A percentile compares a stretch with the other conserved stretches of the same genome.
Conservation (phyloP, 2,797 vertebrate species). For the Lemur catta region DNA sequence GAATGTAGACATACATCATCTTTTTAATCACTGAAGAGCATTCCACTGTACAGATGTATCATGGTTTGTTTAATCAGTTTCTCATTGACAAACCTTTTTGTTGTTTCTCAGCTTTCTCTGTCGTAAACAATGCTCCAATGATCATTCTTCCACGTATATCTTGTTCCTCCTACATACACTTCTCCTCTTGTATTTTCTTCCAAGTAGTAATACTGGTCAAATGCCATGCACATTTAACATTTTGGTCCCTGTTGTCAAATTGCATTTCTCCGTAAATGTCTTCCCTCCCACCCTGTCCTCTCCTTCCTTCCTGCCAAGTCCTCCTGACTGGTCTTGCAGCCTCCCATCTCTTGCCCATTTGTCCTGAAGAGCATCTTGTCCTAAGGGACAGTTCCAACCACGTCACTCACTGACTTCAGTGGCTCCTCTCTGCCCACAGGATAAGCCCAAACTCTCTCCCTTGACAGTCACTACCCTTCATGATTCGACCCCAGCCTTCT, state of each 20-base stretch:
- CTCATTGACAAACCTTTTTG: not conserved
- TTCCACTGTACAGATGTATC: not conserved
- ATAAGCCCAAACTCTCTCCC: not conserved
- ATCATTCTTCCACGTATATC: not conserved
- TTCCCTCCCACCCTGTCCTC: not conserved
- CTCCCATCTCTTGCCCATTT: not conserved
- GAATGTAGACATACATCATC: not conserved
- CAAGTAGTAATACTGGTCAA: not conserved
- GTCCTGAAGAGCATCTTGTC: not conserved
- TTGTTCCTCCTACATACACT: not conserved
- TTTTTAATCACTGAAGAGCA: slow-evolving; percentile 45
- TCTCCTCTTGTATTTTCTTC: not conserved
- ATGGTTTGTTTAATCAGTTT: not conserved
- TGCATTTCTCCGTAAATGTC: not conserved
- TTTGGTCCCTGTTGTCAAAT: not conserved
- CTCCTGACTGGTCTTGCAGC: not conserved
- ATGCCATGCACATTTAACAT: not conserved
- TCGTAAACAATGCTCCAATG: not conserved
- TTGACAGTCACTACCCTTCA: not conserved
- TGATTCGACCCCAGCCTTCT: not conserved
- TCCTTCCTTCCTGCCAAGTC: not conserved
- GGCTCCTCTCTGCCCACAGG: not conserved
- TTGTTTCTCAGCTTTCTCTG: not conserved
- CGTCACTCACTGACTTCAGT: not conserved
- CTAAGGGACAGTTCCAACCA: not conserved